These are phyloP conservation scores for Alviniconcha strummeri DNA, from an alignment of 2,888 invertebrate genomes.

Conservation along the genomic window DNA sequence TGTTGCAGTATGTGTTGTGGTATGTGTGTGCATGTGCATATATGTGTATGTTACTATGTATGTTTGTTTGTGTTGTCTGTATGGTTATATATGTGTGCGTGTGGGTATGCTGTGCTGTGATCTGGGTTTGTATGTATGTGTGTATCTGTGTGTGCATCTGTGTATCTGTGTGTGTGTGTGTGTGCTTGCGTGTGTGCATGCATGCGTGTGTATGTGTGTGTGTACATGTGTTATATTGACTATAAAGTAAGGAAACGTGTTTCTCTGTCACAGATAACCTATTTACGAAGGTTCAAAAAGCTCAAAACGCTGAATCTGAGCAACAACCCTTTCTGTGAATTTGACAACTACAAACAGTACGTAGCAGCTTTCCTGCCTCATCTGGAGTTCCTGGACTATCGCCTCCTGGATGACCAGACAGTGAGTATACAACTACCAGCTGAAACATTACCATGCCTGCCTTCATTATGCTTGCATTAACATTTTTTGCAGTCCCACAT, in stretches of 20 bases:
- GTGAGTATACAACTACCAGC: constrained; percentile 50
- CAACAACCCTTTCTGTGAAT: constrained; percentile 86
- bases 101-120: not conserved
- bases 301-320: constrained; percentile 70
- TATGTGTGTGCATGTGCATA: too few relatives aligned
- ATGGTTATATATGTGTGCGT: not conserved
- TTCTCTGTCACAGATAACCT: constrained; percentile 62
- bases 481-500: too few relatives aligned
- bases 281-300: constrained; percentile 69
- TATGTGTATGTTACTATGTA: not conserved
- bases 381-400: constrained; percentile 85
- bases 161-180: not conserved
- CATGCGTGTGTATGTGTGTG: not conserved
- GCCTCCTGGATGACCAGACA: constrained; percentile 78
- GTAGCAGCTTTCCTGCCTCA: constrained; percentile 83
- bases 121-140: not conserved
- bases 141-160: not conserved
- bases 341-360: constrained; percentile 79
- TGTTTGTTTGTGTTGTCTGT: not conserved
- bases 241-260: too few relatives aligned
- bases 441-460: too few relatives aligned
- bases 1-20: too few relatives aligned
- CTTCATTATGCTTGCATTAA: too few relatives aligned
- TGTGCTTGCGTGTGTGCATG: not conserved
- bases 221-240: not conserved